A percentile compares a stretch with the other conserved stretches of the same genome.
Conservation (phyloP, 2,888 invertebrate species). For the Blera fallax region DNA sequence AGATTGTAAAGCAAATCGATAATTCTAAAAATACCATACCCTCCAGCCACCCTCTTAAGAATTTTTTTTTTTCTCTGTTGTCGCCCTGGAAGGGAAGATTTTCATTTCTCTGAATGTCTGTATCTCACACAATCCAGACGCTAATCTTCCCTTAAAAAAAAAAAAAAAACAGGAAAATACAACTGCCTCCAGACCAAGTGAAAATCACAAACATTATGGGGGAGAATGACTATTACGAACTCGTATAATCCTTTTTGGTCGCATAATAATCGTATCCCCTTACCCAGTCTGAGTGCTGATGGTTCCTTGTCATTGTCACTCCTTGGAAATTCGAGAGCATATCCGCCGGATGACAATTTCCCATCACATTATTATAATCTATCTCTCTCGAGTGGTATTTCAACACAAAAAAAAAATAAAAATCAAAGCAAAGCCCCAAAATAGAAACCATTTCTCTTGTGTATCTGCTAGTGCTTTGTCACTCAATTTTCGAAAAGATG, state of each 20-base stretch:
- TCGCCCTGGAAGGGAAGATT: neutral
- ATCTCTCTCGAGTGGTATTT: neutral
- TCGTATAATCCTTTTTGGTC: slow-evolving; percentile 19
- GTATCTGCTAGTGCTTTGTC: slow-evolving; percentile 3
- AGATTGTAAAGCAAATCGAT: neutral
- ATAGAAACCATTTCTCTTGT: slow-evolving; percentile 21
- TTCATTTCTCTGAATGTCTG: slow-evolving; percentile 6
- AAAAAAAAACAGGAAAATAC: neutral
- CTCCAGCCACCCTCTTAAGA: neutral
- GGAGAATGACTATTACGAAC: neutral
- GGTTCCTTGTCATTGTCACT: neutral
- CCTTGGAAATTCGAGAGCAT: slow-evolving; percentile 28
- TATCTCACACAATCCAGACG: slow-evolving; percentile 31
- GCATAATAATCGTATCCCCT: slow-evolving; percentile 24
- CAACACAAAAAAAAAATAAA: neutral
- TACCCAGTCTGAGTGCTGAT: neutral
- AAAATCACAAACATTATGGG: slow-evolving; percentile 1
- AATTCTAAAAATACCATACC: neutral
- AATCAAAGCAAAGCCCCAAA: neutral
- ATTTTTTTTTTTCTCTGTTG: neutral
- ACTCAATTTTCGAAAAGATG: slow-evolving; percentile 10
- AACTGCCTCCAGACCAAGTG: neutral
- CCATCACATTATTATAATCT: neutral
- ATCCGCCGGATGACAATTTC: slow-evolving; percentile 38
- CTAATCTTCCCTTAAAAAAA: neutral